Evolutionary conservation across 2,888 invertebrate genomes (phyloP), one percentile per base, ranked within the genome.

Genomic region (Fragum fragum): DNA sequence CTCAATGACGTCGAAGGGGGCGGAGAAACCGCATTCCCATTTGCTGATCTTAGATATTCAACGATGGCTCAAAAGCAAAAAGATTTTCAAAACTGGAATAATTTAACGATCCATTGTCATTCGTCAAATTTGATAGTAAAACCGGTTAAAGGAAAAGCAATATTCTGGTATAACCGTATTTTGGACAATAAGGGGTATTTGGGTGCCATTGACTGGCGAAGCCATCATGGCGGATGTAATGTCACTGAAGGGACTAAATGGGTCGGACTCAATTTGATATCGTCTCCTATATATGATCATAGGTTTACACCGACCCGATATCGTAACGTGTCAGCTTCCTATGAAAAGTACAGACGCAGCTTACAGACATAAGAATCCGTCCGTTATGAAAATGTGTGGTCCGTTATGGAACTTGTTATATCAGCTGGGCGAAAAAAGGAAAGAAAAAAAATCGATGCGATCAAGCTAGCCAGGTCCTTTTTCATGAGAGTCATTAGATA

Each of bases 241-340:
- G 90, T 92, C 0, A 79, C 70, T 6, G 80, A 59, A 21, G 91
- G 92, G 7, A 76, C 86, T 16, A 92, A 92, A 73, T 92, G 92
- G 92, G 90, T 91, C 47, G 91, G 89, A 26, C 91, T 90, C 61
- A 91, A 90, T 70, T 91, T 90, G 92, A 88, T 92, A 57, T 89
- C 88, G 52, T 75, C 83, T 1, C 88, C 90, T 6, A 36, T 28
- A 11, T 83, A 79, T 61, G 23, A 29, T 11, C 47, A 73, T 5
- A 72, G 83, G 70, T 63, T 39, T 29, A 26, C 7, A n/a, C 11
- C 11, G 14, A 5, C 57, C n/a, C 57, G 57, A 21, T 57, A 57
- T 23, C 11, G n/a, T 1, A 26, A 57, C 26, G 26, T 57, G 2
- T 23, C 57, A n/a, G 26, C 11, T 11, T 57, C 57, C 7, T 57